phyloP scores from a whole-genome alignment of 2,888 invertebrate species.

The Thymelicus lineola region DNA sequence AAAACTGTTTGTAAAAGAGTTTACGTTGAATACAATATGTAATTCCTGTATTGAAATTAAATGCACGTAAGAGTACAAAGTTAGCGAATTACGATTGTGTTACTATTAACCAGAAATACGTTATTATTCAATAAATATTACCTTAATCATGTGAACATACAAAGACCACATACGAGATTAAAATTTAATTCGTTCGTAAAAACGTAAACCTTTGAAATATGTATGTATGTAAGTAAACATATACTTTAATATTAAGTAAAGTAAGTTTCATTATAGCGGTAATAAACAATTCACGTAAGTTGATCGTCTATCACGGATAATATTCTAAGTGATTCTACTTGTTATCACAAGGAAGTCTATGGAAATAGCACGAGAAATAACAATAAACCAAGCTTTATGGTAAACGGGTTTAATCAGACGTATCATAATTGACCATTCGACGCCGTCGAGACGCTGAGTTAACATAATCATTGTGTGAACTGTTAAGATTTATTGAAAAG shows the following conservation, averaged over 20 bases:
- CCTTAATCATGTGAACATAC: no score
- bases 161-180: no score
- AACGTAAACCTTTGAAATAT: no score
- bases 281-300: background rate
- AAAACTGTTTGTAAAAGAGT: no score
- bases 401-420: slow-evolving; percentile 36
- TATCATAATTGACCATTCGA: slow-evolving; percentile 36
- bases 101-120: no score
- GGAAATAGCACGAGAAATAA: slow-evolving; percentile 17
- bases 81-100: no score
- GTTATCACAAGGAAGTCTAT: slow-evolving; percentile 21
- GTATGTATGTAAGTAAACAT: no score
- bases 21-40: no score
- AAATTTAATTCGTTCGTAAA: no score
- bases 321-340: background rate
- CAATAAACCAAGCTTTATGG: slow-evolving; percentile 27
- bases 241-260: background rate
- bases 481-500: slow-evolving; percentile 29
- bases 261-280: background rate
- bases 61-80: no score
- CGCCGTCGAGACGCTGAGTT: slow-evolving; percentile 33
- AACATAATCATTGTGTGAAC: slow-evolving; percentile 37
- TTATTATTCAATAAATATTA: no score
- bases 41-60: no score
- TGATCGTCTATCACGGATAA: background rate